Conservation (phyloP, 2,797 vertebrate genomes). For the Podarcis lilfordi region DNA sequence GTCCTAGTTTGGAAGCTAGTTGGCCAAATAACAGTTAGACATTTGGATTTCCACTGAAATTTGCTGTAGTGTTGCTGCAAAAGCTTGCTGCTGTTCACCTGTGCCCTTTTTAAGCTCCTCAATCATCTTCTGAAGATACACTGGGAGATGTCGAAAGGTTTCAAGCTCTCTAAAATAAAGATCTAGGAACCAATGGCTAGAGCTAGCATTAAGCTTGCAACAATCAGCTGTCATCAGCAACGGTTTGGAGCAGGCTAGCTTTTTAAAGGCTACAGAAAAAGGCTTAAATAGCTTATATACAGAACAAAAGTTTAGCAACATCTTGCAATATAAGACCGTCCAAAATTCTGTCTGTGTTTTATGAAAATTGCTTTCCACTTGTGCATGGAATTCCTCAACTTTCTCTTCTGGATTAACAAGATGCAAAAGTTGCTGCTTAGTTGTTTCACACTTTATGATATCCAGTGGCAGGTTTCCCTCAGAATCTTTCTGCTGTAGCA, state of each 20-base stretch:
- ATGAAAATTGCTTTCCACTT: conserved; percentile 61
- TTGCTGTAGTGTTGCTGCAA: conserved; percentile 83
- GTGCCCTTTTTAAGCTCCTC: conserved; percentile 70
- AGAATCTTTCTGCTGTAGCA: conserved; percentile 83
- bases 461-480: conserved; percentile 83
- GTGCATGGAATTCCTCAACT: conserved; percentile 67
- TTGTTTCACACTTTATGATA: conserved; percentile 72
- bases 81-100: conserved; percentile 80
- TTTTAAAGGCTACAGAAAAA: conserved; percentile 65
- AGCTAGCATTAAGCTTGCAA: conserved; percentile 63
- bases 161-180: conserved; percentile 82
- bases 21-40: conserved; percentile 47
- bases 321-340: conserved; percentile 76
- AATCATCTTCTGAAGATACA: conserved; percentile 77
- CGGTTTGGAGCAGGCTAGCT: conserved; percentile 40
- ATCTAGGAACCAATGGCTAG: conserved; percentile 80
- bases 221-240: conserved; percentile 55
- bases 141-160: conserved; percentile 82
- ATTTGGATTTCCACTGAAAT: conserved; percentile 74
- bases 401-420: conserved; percentile 75
- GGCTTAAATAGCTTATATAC: conserved; percentile 79
- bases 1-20: conserved; percentile 20
- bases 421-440: conserved; percentile 83
- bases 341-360: conserved; percentile 74
- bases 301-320: conserved; percentile 80